These are phyloP conservation scores for Carpatolechia fugitivella DNA, from an alignment of 2,888 invertebrate species.

Conservation along the genomic window DNA sequence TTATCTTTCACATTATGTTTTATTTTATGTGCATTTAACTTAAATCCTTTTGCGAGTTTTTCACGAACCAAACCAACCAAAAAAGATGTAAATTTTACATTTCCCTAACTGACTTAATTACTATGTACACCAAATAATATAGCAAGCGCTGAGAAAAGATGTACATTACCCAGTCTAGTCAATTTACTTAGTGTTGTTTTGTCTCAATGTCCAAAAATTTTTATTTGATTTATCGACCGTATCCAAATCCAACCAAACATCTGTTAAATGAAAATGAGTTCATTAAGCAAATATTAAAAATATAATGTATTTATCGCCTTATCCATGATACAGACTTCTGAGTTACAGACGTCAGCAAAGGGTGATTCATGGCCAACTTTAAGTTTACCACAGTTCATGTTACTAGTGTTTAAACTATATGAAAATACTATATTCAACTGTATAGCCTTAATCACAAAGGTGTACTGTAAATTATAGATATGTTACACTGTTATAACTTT, in stretches of 20 bases:
- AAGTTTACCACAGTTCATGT: neutral
- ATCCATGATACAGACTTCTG: neutral
- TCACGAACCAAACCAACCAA: no score
- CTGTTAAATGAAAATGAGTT: neutral
- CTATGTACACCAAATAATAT: no score
- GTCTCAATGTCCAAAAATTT: neutral
- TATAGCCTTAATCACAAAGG: neutral
- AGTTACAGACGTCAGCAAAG: neutral
- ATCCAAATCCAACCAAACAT: neutral
- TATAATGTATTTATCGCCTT: neutral
- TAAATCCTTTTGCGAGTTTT: neutral
- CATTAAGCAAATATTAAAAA: neutral
- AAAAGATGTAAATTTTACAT: no score
- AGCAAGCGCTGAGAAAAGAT: no score
- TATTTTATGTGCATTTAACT: neutral
- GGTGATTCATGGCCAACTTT: constrained; percentile 4
- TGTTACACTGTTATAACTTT: no score
- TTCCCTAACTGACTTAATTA: no score
- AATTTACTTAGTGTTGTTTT: neutral
- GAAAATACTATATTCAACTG: neutral
- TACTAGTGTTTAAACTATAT: neutral
- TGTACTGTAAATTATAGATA: neutral
- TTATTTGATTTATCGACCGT: neutral
- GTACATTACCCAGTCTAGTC: no score
- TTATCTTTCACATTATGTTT: neutral